A percentile compares a stretch with the other conserved stretches of the same genome.
Evolutionary conservation across 2,888 invertebrate species (phyloP).

Genomic region (Latheticus oryzae): DNA sequence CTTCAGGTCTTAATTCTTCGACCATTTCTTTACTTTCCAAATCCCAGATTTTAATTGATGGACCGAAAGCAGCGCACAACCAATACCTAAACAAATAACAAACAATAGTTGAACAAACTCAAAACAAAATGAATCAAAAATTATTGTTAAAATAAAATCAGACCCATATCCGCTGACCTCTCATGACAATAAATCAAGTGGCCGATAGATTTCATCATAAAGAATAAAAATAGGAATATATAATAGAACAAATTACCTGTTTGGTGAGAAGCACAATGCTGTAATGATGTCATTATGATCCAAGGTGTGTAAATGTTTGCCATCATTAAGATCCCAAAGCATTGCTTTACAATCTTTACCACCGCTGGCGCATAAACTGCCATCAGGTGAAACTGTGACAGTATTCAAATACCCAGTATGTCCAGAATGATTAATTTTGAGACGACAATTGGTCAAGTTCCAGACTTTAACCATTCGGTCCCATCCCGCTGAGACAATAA

Average conservation of each 20-base stretch:
- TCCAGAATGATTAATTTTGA: slow-evolving; percentile 98
- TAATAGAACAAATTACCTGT: slow-evolving; percentile 70
- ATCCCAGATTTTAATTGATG: slow-evolving; percentile 99
- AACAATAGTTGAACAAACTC: slow-evolving; percentile 1
- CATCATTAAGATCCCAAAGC: slow-evolving; percentile 99
- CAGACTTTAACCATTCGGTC: slow-evolving; percentile 98
- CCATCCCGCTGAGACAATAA: slow-evolving; percentile 99
- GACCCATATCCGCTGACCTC: slow-evolving; percentile 66
- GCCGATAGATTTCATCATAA: slow-evolving; percentile 56
- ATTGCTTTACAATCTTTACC: slow-evolving; percentile 99
- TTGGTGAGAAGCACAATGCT: slow-evolving; percentile 98
- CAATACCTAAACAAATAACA: slow-evolving; percentile 76
- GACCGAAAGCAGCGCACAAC: slow-evolving; percentile 99
- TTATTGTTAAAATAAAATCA: slow-evolving; percentile 51
- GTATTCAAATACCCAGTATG: slow-evolving; percentile 98
- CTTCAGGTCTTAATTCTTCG: slow-evolving; percentile 97
- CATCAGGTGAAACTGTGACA: slow-evolving; percentile 99
- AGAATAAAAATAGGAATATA: slow-evolving; percentile 10
- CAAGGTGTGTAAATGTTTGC: slow-evolving; percentile 98
- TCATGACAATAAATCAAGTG: slow-evolving; percentile 61
- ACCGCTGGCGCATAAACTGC: slow-evolving; percentile 99
- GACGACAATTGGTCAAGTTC: slow-evolving; percentile 98
- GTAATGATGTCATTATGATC: slow-evolving; percentile 99
- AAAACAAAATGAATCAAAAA: slow-evolving; percentile 6
- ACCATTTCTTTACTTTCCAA: slow-evolving; percentile 99